phyloP scores from a whole-genome alignment of 2,888 invertebrate species.

The Andrena dorsata region DNA sequence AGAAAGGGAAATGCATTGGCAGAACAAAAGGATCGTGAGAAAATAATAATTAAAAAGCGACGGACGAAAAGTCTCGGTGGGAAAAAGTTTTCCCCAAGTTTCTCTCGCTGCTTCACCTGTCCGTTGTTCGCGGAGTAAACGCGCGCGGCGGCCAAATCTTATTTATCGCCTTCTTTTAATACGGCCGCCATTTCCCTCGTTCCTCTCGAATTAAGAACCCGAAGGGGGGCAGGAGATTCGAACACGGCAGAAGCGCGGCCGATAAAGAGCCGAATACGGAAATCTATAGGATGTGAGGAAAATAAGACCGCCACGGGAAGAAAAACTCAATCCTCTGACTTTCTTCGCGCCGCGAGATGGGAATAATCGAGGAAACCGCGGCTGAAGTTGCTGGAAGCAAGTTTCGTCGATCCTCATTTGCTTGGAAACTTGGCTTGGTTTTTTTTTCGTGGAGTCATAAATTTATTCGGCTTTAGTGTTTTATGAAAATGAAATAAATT shows the following conservation, averaged over 20 bases:
- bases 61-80: not conserved
- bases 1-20: not conserved
- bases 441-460: not conserved
- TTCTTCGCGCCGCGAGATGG: slow-evolving; percentile 29
- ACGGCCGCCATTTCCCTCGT: not conserved
- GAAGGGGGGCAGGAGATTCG: slow-evolving; percentile 1
- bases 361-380: slow-evolving; percentile 44
- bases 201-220: slow-evolving; percentile 35
- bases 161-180: slow-evolving; percentile 31
- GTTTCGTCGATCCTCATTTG: slow-evolving; percentile 10
- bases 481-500: not conserved
- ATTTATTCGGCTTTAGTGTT: too few species aligned
- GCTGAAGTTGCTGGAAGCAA: slow-evolving; percentile 12
- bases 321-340: slow-evolving; percentile 21
- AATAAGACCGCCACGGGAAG: slow-evolving; percentile 16
- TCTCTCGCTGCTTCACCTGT: not conserved
- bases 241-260: slow-evolving; percentile 40
- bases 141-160: slow-evolving; percentile 17
- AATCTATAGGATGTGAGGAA: slow-evolving; percentile 36
- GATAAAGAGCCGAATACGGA: slow-evolving; percentile 48
- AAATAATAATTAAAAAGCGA: slow-evolving; percentile 34
- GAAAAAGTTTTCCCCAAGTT: slow-evolving; percentile 22
- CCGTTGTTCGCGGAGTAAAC: not conserved
- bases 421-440: not conserved
- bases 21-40: slow-evolving; percentile 8